Conservation (phyloP, 2,888 invertebrate species). For the Stegophylla sp. region DNA sequence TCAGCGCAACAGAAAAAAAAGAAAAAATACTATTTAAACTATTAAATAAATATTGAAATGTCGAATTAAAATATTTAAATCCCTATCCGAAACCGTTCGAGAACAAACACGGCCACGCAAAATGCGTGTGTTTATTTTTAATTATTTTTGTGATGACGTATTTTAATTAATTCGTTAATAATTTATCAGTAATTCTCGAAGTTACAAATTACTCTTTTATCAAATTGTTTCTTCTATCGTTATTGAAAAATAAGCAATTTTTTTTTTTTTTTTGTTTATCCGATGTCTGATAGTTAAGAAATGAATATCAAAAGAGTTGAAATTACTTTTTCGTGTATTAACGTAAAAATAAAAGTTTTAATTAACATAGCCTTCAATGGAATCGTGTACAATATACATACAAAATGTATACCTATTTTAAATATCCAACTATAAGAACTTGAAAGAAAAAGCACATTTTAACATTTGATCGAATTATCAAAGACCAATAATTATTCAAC, state of each 20-base stretch:
- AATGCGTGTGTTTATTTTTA: slow-evolving; percentile 54
- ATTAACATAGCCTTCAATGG: slow-evolving; percentile 40
- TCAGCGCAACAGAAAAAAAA: no score
- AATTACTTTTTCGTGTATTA: slow-evolving; percentile 37
- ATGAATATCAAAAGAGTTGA: slow-evolving; percentile 45
- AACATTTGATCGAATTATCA: slow-evolving; percentile 21
- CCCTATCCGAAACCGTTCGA: slow-evolving; percentile 18
- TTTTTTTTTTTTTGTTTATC: neutral
- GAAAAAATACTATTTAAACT: slow-evolving; percentile 52
- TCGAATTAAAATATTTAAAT: slow-evolving; percentile 44
- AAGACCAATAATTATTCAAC: slow-evolving; percentile 28
- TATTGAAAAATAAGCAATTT: slow-evolving; percentile 18
- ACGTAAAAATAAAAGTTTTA: slow-evolving; percentile 39
- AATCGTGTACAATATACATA: neutral
- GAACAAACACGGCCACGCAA: slow-evolving; percentile 21
- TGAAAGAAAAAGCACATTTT: slow-evolving; percentile 21
- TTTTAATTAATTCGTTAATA: slow-evolving; percentile 52
- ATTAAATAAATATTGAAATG: slow-evolving; percentile 52
- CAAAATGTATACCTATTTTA: slow-evolving; percentile 30
- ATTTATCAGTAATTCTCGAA: slow-evolving; percentile 24
- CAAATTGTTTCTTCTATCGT: slow-evolving; percentile 22
- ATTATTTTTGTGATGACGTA: slow-evolving; percentile 49
- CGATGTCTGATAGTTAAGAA: neutral
- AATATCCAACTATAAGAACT: slow-evolving; percentile 10
- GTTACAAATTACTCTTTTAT: slow-evolving; percentile 30